Percentiles rank a stretch among this genome's conserved stretches.
These are phyloP conservation scores for Pantherophis vulpinus DNA, from an alignment of 2,797 vertebrate genomes.

Conservation along the genomic window DNA sequence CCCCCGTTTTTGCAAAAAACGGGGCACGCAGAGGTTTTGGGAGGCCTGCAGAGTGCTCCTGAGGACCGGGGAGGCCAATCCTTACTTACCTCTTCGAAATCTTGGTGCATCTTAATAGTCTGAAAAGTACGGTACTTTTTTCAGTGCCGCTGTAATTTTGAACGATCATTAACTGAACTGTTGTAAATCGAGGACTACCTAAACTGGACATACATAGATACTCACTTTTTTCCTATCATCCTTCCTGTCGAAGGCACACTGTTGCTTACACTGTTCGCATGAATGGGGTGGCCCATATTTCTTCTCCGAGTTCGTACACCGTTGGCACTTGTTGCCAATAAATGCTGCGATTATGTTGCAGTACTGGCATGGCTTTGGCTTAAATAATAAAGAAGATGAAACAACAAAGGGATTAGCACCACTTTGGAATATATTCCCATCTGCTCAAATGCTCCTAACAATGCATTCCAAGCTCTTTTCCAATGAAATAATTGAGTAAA, in stretches of 20 bases:
- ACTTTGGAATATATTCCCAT: neutral
- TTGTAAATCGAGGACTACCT: neutral
- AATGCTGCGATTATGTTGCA: constrained; percentile 99
- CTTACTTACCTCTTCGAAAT: no score
- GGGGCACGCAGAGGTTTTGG: no score
- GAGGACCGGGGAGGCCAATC: no score
- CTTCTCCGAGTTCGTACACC: constrained; percentile 97
- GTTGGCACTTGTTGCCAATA: constrained; percentile 97
- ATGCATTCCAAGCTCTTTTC: neutral
- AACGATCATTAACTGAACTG: neutral
- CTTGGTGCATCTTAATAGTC: no score
- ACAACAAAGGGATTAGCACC: neutral
- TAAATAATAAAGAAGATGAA: constrained; percentile 27
- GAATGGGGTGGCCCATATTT: constrained; percentile 96
- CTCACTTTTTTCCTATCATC: constrained; percentile 93
- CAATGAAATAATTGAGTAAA: neutral
- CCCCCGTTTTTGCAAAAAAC: no score
- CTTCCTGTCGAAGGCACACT: constrained; percentile 95
- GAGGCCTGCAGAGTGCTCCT: no score
- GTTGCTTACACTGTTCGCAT: constrained; percentile 98
- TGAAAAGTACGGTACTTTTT: no score
- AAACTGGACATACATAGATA: neutral
- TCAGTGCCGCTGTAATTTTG: neutral
- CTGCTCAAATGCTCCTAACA: neutral
- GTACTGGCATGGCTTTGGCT: constrained; percentile 99